These are phyloP conservation scores for Cyclophora albipunctata DNA, from an alignment of 2,888 invertebrate genomes.

Conservation along the genomic window DNA sequence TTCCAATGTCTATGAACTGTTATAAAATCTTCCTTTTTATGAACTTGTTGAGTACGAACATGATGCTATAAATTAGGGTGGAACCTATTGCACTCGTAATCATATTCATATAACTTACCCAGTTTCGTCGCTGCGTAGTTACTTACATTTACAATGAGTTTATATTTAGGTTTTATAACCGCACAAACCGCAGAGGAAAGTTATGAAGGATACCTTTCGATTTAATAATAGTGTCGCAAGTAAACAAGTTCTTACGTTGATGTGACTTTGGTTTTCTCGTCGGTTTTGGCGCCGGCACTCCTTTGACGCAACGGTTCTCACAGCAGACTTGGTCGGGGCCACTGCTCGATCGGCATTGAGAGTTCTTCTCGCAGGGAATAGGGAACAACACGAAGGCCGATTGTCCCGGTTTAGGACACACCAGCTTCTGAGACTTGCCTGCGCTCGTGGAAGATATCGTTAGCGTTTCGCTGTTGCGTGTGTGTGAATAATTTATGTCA, in stretches of 20 bases:
- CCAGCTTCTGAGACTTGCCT: slow-evolving; percentile 59
- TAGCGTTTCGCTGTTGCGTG: slow-evolving; percentile 29
- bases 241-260: slow-evolving; percentile 47
- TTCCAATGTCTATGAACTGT: no score
- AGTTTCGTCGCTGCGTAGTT: no score
- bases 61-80: no score
- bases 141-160: no score
- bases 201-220: no score
- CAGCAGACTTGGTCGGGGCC: slow-evolving; percentile 68
- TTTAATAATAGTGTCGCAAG: no score
- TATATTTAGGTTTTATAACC: no score
- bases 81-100: no score
- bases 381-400: slow-evolving; percentile 56
- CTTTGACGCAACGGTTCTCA: slow-evolving; percentile 75
- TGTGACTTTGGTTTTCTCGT: slow-evolving; percentile 51
- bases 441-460: slow-evolving; percentile 41
- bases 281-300: slow-evolving; percentile 75
- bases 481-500: slow-evolving; percentile 38
- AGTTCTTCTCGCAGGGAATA: slow-evolving; percentile 61
- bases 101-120: no score
- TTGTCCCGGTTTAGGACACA: slow-evolving; percentile 58
- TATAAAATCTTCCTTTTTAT: no score
- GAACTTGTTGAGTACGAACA: no score
- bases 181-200: no score
- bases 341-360: slow-evolving; percentile 58